phyloP scores from a whole-genome alignment of 2,888 invertebrate species.

The Drosophila macrospina region DNA sequence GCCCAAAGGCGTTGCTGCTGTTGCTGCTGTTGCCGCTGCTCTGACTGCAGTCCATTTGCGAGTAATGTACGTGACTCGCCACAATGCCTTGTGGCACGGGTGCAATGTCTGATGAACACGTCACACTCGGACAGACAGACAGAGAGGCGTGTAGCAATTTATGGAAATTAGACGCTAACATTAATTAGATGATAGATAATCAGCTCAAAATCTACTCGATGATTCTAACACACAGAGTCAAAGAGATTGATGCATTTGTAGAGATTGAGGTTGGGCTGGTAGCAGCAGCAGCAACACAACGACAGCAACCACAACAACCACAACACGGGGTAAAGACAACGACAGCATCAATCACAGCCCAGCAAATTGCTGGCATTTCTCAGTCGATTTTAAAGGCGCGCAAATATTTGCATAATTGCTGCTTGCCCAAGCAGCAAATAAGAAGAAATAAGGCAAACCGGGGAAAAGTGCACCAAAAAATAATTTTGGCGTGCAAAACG shows the following conservation, averaged over 20 bases:
- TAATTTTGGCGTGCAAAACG: constrained; percentile 50
- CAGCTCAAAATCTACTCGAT: constrained; percentile 3
- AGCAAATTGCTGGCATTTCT: constrained; percentile 71
- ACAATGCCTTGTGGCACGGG: constrained; percentile 43
- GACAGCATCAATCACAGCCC: constrained; percentile 68
- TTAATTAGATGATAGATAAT: constrained; percentile 54
- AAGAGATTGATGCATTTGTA: constrained; percentile 27
- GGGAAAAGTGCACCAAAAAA: constrained; percentile 68
- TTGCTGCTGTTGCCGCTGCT: constrained; percentile 23
- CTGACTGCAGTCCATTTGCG: constrained; percentile 35
- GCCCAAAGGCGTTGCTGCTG: constrained; percentile 51
- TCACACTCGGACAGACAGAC: constrained; percentile 61
- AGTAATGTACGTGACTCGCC: constrained; percentile 51
- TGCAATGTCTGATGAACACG: constrained; percentile 80
- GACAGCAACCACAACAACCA: constrained; percentile 9
- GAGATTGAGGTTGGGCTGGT: constrained; percentile 17
- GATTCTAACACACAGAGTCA: constrained; percentile 20
- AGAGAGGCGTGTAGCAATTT: constrained; percentile 53
- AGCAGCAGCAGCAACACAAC: constrained; percentile 26
- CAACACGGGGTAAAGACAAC: constrained; percentile 3
- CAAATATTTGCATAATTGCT: constrained; percentile 79
- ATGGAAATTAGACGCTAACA: constrained; percentile 43
- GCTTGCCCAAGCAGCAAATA: constrained; percentile 63
- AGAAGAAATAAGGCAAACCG: constrained; percentile 29
- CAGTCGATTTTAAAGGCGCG: constrained; percentile 61